Percentiles rank a stretch among this genome's conserved stretches.
phyloP scores from a whole-genome alignment of 2,888 invertebrate genomes.

The Drosophila affinis region DNA sequence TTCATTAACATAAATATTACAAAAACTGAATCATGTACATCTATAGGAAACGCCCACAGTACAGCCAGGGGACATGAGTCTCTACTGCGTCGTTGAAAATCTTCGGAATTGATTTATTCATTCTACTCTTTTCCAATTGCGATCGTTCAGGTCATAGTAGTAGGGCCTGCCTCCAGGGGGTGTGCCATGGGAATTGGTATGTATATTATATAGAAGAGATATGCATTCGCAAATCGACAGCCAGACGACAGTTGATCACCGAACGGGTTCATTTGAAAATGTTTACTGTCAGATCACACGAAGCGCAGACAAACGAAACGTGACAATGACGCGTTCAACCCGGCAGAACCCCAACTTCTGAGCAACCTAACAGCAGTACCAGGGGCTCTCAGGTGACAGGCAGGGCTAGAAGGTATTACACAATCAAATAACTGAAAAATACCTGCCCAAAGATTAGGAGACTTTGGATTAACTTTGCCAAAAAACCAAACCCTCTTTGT shows the following conservation, averaged over 20 bases:
- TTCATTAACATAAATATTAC: constrained; percentile 14
- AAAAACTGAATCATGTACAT: constrained; percentile 24
- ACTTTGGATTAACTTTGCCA: too few species aligned
- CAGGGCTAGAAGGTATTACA: not conserved
- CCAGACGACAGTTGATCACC: constrained; percentile 34
- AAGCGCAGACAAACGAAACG: constrained; percentile 58
- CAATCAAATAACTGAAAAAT: constrained; percentile 1
- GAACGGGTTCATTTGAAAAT: constrained; percentile 56
- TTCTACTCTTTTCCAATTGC: constrained; percentile 18
- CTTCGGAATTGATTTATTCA: constrained; percentile 14
- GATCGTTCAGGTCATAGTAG: constrained; percentile 2
- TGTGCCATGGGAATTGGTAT: constrained; percentile 4
- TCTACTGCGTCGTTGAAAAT: constrained; percentile 42
- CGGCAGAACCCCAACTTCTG: not conserved
- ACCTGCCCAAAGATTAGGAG: not conserved
- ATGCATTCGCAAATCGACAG: constrained; percentile 48
- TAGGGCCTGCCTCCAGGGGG: constrained; percentile 12
- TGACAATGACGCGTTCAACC: constrained; percentile 56
- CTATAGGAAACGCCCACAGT: not conserved
- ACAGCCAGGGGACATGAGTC: constrained; percentile 14
- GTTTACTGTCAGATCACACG: constrained; percentile 38
- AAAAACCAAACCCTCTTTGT: too few species aligned
- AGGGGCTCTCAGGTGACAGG: constrained; percentile 8
- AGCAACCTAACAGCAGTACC: too few species aligned
- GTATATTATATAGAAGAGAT: not conserved